Conservation (phyloP, 2,113 vertebrate genomes). For the Microtus richardsoni region DNA sequence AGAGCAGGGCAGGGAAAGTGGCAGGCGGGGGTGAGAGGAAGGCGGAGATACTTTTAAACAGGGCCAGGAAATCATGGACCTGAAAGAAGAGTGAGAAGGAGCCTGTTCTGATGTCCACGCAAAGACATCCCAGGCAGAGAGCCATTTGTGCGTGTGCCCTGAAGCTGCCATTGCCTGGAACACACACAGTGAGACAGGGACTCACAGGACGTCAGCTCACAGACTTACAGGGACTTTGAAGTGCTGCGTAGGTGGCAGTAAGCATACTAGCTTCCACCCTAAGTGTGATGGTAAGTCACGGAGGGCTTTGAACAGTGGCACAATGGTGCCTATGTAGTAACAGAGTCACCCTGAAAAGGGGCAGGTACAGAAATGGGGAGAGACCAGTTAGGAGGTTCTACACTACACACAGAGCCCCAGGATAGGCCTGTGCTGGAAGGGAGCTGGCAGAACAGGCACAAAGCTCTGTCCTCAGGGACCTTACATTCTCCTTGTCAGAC, state of each 20-base stretch:
- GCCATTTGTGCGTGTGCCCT: background rate
- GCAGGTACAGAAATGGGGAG: background rate
- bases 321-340: background rate
- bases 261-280: background rate
- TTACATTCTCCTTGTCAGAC: background rate
- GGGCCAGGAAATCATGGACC: background rate
- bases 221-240: background rate
- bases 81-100: background rate
- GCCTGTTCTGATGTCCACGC: background rate
- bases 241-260: background rate
- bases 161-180: background rate
- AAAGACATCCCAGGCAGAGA: background rate
- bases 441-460: no score
- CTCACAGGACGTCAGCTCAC: background rate
- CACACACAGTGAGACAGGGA: background rate
- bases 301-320: background rate
- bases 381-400: background rate
- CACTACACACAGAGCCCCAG: background rate
- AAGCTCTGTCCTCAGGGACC: background rate
- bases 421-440: background rate
- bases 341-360: background rate
- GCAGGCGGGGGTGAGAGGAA: rapidly evolving
- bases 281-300: background rate
- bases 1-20: background rate
- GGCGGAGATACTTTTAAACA: background rate